Conservation (phyloP, 2,113 vertebrate species). For the Etia nguti region DNA sequence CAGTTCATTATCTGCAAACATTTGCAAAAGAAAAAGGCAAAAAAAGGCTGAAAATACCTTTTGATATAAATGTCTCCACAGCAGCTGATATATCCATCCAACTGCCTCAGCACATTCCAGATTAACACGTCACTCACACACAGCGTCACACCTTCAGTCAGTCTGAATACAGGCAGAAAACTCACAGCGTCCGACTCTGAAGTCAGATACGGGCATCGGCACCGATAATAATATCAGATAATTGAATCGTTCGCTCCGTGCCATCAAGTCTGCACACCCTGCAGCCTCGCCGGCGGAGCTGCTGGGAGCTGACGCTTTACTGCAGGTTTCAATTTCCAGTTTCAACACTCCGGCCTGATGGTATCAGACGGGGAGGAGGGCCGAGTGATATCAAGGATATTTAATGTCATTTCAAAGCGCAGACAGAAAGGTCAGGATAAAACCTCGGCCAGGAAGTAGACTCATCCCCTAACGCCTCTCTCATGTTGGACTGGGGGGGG, state of each 20-base stretch:
- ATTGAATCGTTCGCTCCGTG: constrained; percentile 31
- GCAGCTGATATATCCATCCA: background rate
- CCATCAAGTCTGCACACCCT: background rate
- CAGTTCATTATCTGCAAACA: background rate
- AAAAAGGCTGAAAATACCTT: background rate
- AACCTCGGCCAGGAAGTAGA: background rate
- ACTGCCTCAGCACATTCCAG: background rate
- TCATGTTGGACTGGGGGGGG: background rate
- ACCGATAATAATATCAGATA: constrained; percentile 38
- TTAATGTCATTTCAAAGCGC: background rate
- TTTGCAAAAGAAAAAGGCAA: background rate
- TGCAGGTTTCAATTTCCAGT: background rate
- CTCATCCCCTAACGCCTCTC: background rate
- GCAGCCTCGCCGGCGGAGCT: background rate
- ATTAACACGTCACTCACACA: background rate
- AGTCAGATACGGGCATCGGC: background rate
- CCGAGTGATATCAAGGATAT: background rate
- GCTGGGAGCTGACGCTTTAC: background rate
- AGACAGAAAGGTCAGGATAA: background rate
- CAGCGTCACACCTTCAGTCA: background rate
- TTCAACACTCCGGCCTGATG: background rate
- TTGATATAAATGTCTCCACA: background rate
- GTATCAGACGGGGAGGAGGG: background rate
- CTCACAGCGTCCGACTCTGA: background rate
- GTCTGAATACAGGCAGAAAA: background rate